phyloP scores from a whole-genome alignment of 2,888 invertebrate species.

The Nomada ferruginata region DNA sequence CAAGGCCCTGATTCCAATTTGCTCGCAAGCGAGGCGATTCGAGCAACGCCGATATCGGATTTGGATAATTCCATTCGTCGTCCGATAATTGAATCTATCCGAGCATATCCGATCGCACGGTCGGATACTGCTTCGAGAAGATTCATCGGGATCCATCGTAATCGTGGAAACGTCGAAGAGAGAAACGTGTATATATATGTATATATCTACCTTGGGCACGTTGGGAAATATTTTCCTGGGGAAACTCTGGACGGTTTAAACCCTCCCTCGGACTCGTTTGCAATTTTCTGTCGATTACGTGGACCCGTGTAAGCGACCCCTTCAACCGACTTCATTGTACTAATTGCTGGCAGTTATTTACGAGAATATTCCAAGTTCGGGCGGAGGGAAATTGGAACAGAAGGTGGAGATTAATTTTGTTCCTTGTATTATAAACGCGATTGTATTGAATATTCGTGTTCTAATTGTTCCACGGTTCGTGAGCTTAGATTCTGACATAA shows the following conservation, averaged over 20 bases:
- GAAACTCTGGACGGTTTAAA: conserved; percentile 26
- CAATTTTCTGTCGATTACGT: conserved; percentile 45
- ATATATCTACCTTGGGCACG: neutral
- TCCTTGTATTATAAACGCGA: too few relatives aligned
- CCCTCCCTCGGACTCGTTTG: conserved; percentile 9
- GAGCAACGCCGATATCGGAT: conserved; percentile 45
- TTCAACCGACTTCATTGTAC: neutral
- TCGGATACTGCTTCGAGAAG: conserved; percentile 22
- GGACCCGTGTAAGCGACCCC: neutral
- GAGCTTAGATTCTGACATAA: too few relatives aligned
- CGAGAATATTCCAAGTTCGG: too few relatives aligned
- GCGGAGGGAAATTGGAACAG: too few relatives aligned
- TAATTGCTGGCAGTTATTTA: neutral
- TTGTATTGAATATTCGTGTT: too few relatives aligned
- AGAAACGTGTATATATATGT: neutral
- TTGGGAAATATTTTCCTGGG: conserved; percentile 21
- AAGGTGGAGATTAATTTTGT: too few relatives aligned
- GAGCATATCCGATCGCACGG: conserved; percentile 19
- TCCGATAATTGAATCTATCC: conserved; percentile 48
- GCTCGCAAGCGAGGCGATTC: conserved; percentile 35
- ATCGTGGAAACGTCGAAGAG: neutral
- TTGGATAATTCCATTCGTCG: conserved; percentile 54
- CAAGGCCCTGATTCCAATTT: conserved; percentile 34
- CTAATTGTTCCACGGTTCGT: too few relatives aligned
- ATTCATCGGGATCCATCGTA: conserved; percentile 5